Percentiles rank a stretch among this genome's conserved stretches.
phyloP scores from a whole-genome alignment of 1,140 invertebrate species.

The Yoshiicerus persimilis region DNA sequence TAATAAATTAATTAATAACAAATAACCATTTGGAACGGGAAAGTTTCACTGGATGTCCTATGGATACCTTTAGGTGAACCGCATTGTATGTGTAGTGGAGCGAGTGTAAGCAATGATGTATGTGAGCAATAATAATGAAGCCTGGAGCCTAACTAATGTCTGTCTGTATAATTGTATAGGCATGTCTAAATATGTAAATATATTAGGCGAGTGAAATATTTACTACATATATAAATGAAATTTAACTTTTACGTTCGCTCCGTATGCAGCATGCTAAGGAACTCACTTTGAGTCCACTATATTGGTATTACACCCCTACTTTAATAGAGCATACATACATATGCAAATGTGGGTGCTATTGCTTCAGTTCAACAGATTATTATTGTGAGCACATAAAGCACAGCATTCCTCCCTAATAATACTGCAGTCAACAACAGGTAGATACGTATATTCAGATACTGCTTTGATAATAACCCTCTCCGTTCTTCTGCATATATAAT shows the following conservation, averaged over 20 bases:
- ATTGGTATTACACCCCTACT: too few species aligned
- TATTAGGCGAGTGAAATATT: not conserved
- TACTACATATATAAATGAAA: not conserved
- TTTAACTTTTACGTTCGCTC: not conserved
- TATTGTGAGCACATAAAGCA: not conserved
- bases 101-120: not conserved
- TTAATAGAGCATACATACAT: not conserved
- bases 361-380: not conserved
- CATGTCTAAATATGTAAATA: not conserved
- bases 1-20: too few species aligned
- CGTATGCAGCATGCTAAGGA: too few species aligned
- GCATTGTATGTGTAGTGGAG: not conserved
- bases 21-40: too few species aligned
- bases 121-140: conserved; percentile 16
- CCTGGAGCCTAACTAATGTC: not conserved
- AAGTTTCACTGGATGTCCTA: too few species aligned
- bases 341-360: not conserved
- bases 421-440: not conserved
- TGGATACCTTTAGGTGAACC: too few species aligned
- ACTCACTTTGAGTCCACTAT: too few species aligned
- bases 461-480: not conserved
- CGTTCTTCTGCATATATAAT: too few species aligned
- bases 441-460: not conserved
- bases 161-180: not conserved
- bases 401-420: not conserved